Evolutionary conservation across 1,140 invertebrate species (phyloP).

Genomic region (Aphaenogaster rudis): DNA sequence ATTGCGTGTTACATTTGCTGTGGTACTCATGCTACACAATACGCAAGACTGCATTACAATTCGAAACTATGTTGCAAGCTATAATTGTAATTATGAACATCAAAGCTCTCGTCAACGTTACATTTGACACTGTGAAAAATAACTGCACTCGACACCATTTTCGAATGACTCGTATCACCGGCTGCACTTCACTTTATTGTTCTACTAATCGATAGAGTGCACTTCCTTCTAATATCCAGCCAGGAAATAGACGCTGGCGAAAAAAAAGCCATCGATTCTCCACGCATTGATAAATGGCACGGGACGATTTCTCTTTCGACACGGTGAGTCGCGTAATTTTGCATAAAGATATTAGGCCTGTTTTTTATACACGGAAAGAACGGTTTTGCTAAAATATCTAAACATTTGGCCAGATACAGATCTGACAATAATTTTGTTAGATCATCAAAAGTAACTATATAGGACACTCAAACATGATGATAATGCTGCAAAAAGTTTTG

Average conservation of each 20-base stretch:
- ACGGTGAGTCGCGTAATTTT: not conserved
- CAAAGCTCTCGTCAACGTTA: not conserved
- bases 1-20: not conserved
- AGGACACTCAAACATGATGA: too few relatives aligned
- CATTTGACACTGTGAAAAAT: not conserved
- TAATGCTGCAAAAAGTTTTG: too few relatives aligned
- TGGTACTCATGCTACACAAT: not conserved
- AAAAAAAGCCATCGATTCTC: not conserved
- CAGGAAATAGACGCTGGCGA: not conserved
- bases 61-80: not conserved
- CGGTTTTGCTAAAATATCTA: too few relatives aligned
- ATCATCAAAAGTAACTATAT: too few relatives aligned
- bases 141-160: not conserved
- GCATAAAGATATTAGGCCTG: not conserved
- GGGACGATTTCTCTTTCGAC: not conserved
- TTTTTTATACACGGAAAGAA: too few relatives aligned
- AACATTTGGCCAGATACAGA: too few relatives aligned
- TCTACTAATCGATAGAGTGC: slow-evolving; percentile 4
- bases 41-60: not conserved
- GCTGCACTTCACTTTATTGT: not conserved
- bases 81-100: not conserved
- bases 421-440: too few relatives aligned
- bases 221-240: not conserved
- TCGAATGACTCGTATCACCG: not conserved
- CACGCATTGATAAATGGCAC: not conserved